These are phyloP conservation scores for Lithophane socia DNA, from an alignment of 2,888 invertebrate genomes.

Conservation along the genomic window DNA sequence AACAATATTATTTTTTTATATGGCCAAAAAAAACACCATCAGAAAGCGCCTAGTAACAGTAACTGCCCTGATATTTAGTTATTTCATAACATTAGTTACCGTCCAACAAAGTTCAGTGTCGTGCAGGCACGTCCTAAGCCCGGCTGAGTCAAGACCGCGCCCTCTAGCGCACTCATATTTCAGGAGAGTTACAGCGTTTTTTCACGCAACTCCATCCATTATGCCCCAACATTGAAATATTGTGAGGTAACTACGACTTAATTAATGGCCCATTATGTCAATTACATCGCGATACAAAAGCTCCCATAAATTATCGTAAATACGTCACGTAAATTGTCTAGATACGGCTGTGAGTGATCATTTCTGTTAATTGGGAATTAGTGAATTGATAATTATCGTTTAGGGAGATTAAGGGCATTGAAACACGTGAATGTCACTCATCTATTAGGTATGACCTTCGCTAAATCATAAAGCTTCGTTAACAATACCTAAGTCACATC, in stretches of 20 bases:
- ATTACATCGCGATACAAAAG: conserved; percentile 47
- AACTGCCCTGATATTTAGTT: conserved; percentile 13
- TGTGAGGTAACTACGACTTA: conserved; percentile 54
- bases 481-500: not conserved
- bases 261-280: conserved; percentile 63
- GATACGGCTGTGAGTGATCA: conserved; percentile 31
- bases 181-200: conserved; percentile 57
- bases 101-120: not conserved
- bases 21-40: not conserved
- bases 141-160: conserved; percentile 62
- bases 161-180: conserved; percentile 59
- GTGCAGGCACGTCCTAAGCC: conserved; percentile 23
- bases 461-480: not conserved
- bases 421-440: conserved; percentile 37
- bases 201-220: conserved; percentile 66
- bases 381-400: conserved; percentile 27
- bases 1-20: not conserved
- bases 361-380: conserved; percentile 48
- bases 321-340: conserved; percentile 41
- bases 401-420: conserved; percentile 15
- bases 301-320: conserved; percentile 50
- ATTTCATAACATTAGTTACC: conserved; percentile 22
- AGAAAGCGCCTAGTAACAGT: conserved; percentile 9
- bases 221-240: conserved; percentile 58
- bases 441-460: not conserved